These are phyloP conservation scores for Sarcophaga variegata DNA, from an alignment of 2,888 invertebrate genomes.

Conservation along the genomic window DNA sequence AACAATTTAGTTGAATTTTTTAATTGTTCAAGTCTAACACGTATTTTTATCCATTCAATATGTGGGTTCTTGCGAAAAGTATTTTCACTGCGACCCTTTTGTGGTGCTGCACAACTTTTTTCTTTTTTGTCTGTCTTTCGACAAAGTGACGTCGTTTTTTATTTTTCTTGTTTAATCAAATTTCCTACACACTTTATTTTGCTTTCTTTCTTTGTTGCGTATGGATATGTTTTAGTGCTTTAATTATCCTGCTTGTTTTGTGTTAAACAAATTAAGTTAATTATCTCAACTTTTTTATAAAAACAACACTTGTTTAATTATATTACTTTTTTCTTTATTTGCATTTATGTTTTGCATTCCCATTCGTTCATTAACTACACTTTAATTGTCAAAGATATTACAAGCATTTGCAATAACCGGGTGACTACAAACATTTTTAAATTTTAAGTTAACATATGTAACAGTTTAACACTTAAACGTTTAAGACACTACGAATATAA, in stretches of 20 bases:
- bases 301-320: conserved; percentile 44
- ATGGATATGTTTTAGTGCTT: conserved; percentile 2
- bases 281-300: conserved; percentile 17
- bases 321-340: conserved; percentile 33
- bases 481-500: too few species aligned
- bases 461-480: not conserved
- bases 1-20: not conserved
- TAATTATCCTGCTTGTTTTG: conserved; percentile 24
- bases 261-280: not conserved
- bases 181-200: conserved; percentile 6
- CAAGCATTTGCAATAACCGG: not conserved
- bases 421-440: not conserved
- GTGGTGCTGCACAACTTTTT: conserved; percentile 26
- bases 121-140: conserved; percentile 27
- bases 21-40: not conserved
- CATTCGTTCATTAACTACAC: conserved; percentile 36
- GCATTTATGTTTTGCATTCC: conserved; percentile 16
- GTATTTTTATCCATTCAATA: conserved; percentile 23
- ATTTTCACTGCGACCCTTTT: conserved; percentile 41
- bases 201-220: not conserved
- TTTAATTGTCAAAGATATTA: not conserved
- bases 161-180: conserved; percentile 7
- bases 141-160: conserved; percentile 62
- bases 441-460: not conserved
- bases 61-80: conserved; percentile 17